Evolutionary conservation across 2,113 vertebrate genomes (phyloP), one percentile per base, ranked within the genome.

Genomic region (Petromus typicus): DNA sequence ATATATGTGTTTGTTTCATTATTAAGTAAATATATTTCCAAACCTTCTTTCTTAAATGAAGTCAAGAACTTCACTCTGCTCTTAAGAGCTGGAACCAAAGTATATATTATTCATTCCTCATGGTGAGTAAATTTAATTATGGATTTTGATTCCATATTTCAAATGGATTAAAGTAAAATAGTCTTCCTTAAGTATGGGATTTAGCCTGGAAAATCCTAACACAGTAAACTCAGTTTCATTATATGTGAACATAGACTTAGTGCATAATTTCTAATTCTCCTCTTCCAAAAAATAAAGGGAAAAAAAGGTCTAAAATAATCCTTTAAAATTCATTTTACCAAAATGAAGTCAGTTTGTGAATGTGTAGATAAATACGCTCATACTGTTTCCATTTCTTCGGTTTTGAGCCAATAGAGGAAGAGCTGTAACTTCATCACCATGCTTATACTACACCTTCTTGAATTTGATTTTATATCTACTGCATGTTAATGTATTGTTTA

Each of bases 201-300:
- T 98, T 96, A 89, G 57, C 20, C 59, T 66, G 86, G 22, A 86
- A 73, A 97, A 97, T 96, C 89, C 95, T 80, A 34, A 59, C 20
- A 18, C 1, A 81, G 76, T 90, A 0, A 95, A 87, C 25, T 95
- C 0, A 7, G 61, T 9, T n/a, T 93, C 91, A 97, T 98, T 97
- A 88, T 40, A 93, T 69, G 86, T 79, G 89, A 96, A 90, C 94
- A 96, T 18, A 51, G 95, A 90, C 56, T 97, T 96, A 96, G 4
- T 91, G 56, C 30, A 67, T 97, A 97, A 97, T 96, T 97, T 86
- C 17, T 91, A 94, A 91, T 95, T 94, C 88, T 87, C n/a, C 22
- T 40, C 25, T 91, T 92, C 64, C 40, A 96, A 93, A 82, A 89
- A 40, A 76, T 8, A 95, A 96, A 91, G 73, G 54, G 92, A 90